Base-by-base conservation (phyloP, 2,888 invertebrate species). In the Loripinus fragilis region DNA sequence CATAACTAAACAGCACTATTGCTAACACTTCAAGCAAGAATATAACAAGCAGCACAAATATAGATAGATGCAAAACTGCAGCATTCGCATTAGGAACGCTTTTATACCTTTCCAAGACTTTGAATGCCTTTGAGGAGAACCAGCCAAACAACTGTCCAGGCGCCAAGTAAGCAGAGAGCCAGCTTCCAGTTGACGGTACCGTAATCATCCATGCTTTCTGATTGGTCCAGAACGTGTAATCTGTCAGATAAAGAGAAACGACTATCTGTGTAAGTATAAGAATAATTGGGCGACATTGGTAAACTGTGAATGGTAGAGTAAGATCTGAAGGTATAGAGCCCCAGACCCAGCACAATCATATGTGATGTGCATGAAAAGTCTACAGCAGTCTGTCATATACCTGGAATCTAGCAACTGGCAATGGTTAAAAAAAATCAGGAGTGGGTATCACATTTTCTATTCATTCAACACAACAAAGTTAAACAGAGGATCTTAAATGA, bases 81-180 rank as follows among this genome's bases (percentile, higher is more conserved):
- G 60, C 60, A 60, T 60, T 60, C 60, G 33, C 60, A 60, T 33
- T 60, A 60, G 52, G 42, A 55, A 48, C 42, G 55, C 66, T 33
- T 8, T 73, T 81, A 68, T 80, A 93, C 93, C 89, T 93, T 93
- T 74, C 94, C 93, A 17, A 93, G 88, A 38, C 92, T 92, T 84
- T 93, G 92, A 35, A 94, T 92, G 33, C 94, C 94, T 74, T 90
- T 91, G n/a, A 93, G 86, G 0, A 94, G 90, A 25, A 90, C 90
- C 23, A 89, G 80, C 52, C 91, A 91, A 23, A 93, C 93, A 50
- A 93, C 81, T 23, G 88, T 45, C 94, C 94, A 94, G 23, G 93
- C 90, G 10, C 91, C 73, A 17, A 93, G 81, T 0, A 94, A 88
- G 69, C 92, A 91, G 2, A 93, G 75, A 5, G 89, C 88, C 45